Conservation (phyloP, 2,113 vertebrate genomes). For the Calyptommatus sinebrachiatus region DNA sequence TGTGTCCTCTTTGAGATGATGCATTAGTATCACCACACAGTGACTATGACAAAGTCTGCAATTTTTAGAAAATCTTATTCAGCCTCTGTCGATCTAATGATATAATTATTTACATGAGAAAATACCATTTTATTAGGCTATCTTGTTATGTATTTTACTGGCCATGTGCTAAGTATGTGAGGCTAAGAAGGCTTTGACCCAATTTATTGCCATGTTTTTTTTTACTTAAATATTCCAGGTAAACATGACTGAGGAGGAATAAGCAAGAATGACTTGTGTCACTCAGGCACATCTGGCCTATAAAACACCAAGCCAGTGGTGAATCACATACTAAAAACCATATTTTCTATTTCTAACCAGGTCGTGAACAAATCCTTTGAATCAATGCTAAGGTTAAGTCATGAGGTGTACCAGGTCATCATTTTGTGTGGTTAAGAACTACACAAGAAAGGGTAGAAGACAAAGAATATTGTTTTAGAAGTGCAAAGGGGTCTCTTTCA, state of each 20-base stretch:
- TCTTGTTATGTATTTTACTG: neutral
- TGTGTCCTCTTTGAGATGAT: neutral
- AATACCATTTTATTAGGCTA: too few species aligned
- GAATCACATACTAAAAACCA: neutral
- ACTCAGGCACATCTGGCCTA: neutral
- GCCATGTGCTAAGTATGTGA: neutral
- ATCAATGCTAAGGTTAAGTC: conserved; percentile 1
- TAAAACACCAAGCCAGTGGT: neutral
- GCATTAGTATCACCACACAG: neutral
- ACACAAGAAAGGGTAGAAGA: conserved; percentile 6
- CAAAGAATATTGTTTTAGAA: conserved; percentile 14
- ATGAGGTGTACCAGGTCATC: conserved; percentile 7
- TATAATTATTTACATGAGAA: too few species aligned
- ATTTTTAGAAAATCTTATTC: neutral
- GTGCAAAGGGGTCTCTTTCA: conserved; percentile 4
- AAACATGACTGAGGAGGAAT: neutral
- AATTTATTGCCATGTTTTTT: neutral
- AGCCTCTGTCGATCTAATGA: neutral
- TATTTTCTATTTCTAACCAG: neutral
- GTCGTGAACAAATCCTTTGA: neutral
- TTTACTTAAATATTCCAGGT: neutral
- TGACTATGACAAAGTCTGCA: too few species aligned
- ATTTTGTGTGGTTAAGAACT: neutral
- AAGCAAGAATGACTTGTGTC: neutral
- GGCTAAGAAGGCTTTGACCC: neutral